phyloP scores from a whole-genome alignment of 2,888 invertebrate species.

The Cryptocheilus praepositus region DNA sequence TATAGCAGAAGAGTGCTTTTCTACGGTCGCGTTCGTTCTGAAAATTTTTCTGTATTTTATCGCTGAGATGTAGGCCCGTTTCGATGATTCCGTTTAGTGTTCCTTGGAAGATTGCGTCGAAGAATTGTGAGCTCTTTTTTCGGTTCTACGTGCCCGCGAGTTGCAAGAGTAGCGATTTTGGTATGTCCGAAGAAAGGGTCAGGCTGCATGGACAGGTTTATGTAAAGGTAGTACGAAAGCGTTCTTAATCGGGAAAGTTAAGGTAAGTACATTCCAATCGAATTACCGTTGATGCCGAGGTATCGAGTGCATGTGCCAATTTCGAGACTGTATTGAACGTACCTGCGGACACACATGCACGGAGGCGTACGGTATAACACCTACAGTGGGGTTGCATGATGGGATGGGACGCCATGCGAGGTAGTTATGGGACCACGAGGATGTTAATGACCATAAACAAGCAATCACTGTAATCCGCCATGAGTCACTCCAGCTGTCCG shows the following conservation, averaged over 20 bases:
- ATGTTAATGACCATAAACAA: constrained; percentile 75
- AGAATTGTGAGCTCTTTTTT: too few species aligned
- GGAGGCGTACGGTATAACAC: constrained; percentile 32
- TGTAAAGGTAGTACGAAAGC: neutral
- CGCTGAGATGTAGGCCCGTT: too few species aligned
- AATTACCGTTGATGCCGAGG: constrained; percentile 26
- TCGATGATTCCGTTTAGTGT: too few species aligned
- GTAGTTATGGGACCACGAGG: constrained; percentile 73
- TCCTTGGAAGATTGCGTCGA: too few species aligned
- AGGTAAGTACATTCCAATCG: neutral
- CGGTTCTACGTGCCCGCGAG: too few species aligned
- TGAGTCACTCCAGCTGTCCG: constrained; percentile 74
- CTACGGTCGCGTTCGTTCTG: too few species aligned
- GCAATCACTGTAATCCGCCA: constrained; percentile 74
- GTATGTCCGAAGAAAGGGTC: too few species aligned
- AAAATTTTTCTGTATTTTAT: too few species aligned
- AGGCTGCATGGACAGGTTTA: neutral
- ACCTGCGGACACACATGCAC: constrained; percentile 25
- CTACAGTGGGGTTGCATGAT: constrained; percentile 58
- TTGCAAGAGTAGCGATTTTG: too few species aligned
- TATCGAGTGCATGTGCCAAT: constrained; percentile 28
- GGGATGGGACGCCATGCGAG: constrained; percentile 67
- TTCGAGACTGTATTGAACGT: constrained; percentile 13
- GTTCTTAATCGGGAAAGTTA: neutral
- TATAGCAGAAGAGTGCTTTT: too few species aligned